phyloP scores from a whole-genome alignment of 1,140 invertebrate genomes.

The Stegodyphus mimosarum region DNA sequence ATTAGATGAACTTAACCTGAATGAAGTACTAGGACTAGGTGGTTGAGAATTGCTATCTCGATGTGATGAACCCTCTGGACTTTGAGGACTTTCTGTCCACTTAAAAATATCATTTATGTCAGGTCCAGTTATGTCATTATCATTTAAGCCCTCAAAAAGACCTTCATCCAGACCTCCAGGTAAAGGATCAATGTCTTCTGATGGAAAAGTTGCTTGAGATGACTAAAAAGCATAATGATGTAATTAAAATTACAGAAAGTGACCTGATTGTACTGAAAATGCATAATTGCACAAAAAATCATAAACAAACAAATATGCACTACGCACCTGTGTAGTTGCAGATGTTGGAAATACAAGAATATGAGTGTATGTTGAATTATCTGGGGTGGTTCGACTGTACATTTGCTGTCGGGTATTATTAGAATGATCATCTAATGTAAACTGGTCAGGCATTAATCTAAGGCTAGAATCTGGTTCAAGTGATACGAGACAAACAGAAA shows the following conservation, averaged over 20 bases:
- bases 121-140: constrained; percentile 63
- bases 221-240: constrained; percentile 72
- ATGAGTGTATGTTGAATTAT: constrained; percentile 96
- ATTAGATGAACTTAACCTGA: constrained; percentile 74
- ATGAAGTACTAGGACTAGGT: constrained; percentile 66
- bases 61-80: constrained; percentile 30
- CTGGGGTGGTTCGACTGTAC: constrained; percentile 79
- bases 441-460: constrained; percentile 91
- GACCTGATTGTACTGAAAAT: not conserved
- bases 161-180: constrained; percentile 36
- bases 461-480: constrained; percentile 94
- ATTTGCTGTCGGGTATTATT: constrained; percentile 73
- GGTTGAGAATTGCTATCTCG: constrained; percentile 33
- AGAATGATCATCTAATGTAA: constrained; percentile 84
- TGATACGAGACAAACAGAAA: constrained; percentile 98
- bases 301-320: not conserved
- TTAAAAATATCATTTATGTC: constrained; percentile 54
- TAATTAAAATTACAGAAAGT: too few relatives aligned
- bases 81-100: constrained; percentile 48
- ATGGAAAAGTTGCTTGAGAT: constrained; percentile 77
- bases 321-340: constrained; percentile 82
- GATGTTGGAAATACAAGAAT: constrained; percentile 99
- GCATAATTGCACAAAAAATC: not conserved
- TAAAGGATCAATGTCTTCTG: constrained; percentile 56
- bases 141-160: constrained; percentile 40